Evolutionary conservation across 2,797 vertebrate species (phyloP).

Genomic region (Corythornis leucogaster): DNA sequence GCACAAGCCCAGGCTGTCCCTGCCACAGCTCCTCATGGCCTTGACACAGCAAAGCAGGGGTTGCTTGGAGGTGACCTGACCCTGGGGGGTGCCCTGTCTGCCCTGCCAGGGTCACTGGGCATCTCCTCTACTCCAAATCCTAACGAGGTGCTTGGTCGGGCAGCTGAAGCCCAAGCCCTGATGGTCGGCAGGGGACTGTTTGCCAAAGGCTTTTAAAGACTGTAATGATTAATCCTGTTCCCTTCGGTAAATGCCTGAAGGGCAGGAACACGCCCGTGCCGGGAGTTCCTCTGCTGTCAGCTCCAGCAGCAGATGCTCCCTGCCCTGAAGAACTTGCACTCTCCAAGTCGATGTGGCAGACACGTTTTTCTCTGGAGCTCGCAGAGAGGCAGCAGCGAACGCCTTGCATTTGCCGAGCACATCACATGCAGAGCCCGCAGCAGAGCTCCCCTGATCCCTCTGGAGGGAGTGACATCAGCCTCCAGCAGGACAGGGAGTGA

Average conservation of each 20-base stretch:
- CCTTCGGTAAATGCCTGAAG: neutral
- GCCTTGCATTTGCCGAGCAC: neutral
- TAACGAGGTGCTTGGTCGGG: rapidly evolving
- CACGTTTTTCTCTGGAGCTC: neutral
- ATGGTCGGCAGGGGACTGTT: rapidly evolving
- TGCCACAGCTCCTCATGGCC: rapidly evolving
- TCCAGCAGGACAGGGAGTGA: rapidly evolving
- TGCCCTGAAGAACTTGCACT: neutral
- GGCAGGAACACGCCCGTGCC: neutral
- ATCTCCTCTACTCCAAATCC: neutral
- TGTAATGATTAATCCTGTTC: neutral
- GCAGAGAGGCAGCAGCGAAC: neutral
- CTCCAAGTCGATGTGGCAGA: neutral
- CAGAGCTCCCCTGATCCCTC: neutral
- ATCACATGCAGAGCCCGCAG: neutral
- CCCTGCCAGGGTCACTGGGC: neutral
- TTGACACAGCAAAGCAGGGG: neutral
- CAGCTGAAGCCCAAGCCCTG: neutral
- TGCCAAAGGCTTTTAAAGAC: neutral
- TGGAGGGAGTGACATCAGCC: neutral
- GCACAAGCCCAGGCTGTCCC: neutral
- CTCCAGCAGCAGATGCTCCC: neutral
- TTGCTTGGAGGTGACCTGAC: rapidly evolving
- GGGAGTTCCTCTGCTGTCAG: neutral
- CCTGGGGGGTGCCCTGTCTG: no score